Evolutionary conservation across 2,797 vertebrate species (phyloP).

Genomic region (Chiroxiphia lanceolata): DNA sequence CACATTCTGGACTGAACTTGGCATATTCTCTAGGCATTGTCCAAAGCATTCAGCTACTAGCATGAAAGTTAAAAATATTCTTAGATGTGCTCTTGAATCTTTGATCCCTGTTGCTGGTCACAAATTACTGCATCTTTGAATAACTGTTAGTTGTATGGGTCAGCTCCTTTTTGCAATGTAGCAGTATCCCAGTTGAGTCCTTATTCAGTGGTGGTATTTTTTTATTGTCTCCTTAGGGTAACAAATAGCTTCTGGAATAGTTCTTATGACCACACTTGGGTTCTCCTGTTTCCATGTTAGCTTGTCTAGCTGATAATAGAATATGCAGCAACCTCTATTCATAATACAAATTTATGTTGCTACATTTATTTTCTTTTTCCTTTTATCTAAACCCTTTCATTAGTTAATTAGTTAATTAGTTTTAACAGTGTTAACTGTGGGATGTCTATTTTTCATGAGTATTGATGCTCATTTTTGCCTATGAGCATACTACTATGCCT

Average conservation of each 20-base stretch:
- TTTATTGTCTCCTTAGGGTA: neutral
- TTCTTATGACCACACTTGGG: neutral
- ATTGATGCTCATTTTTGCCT: neutral
- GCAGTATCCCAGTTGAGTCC: neutral
- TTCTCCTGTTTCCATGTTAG: neutral
- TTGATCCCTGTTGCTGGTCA: neutral
- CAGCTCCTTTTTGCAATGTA: neutral
- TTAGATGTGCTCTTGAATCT: neutral
- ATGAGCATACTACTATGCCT: neutral
- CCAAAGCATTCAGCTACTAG: neutral
- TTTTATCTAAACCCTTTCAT: neutral
- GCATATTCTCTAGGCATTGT: neutral
- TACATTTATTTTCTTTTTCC: neutral
- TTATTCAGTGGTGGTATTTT: neutral
- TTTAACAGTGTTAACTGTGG: neutral
- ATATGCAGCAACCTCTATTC: neutral
- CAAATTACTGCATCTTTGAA: neutral
- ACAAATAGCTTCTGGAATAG: neutral
- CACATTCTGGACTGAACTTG: neutral
- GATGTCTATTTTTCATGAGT: neutral
- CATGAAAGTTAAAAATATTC: neutral
- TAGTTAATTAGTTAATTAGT: neutral
- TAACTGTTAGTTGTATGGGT: neutral
- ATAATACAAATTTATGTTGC: neutral
- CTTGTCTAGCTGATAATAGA: neutral